Percentiles rank a stretch among this genome's conserved stretches.
These are phyloP conservation scores for Cnemophilus loriae DNA, from an alignment of 2,113 vertebrate genomes.

Conservation along the genomic window DNA sequence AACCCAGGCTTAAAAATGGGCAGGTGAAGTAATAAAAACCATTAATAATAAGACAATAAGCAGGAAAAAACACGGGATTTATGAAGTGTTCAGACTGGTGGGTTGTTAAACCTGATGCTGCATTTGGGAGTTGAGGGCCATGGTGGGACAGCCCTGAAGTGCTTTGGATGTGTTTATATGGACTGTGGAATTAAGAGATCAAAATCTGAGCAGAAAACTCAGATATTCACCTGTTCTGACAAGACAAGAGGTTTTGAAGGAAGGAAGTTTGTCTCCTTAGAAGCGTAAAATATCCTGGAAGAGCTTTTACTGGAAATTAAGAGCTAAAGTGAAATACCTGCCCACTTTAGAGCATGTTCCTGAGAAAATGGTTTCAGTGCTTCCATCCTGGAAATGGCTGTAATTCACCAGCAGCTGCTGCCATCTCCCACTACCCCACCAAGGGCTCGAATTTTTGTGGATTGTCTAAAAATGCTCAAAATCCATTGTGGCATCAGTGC, in stretches of 20 bases:
- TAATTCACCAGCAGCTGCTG: neutral
- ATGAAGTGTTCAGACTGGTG: neutral
- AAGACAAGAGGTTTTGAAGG: neutral
- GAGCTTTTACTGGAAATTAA: neutral
- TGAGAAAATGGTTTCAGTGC: neutral
- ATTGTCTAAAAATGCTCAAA: neutral
- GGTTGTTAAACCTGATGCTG: neutral
- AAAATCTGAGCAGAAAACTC: neutral
- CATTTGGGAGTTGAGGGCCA: neutral
- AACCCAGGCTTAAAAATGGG: neutral
- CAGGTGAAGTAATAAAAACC: neutral
- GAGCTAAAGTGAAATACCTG: neutral
- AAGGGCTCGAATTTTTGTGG: slow-evolving; percentile 6
- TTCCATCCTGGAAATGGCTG: neutral
- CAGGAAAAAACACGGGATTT: neutral
- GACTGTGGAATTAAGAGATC: neutral
- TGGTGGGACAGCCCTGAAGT: neutral
- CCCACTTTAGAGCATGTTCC: neutral
- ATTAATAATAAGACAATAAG: neutral
- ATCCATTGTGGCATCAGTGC: neutral
- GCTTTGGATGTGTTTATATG: neutral
- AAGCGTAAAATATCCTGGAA: neutral
- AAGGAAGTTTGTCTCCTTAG: neutral
- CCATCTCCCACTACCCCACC: neutral
- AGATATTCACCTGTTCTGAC: neutral